These are phyloP conservation scores for Acanthochromis polyacanthus DNA, from an alignment of 2,113 vertebrate species.

Conservation along the genomic window DNA sequence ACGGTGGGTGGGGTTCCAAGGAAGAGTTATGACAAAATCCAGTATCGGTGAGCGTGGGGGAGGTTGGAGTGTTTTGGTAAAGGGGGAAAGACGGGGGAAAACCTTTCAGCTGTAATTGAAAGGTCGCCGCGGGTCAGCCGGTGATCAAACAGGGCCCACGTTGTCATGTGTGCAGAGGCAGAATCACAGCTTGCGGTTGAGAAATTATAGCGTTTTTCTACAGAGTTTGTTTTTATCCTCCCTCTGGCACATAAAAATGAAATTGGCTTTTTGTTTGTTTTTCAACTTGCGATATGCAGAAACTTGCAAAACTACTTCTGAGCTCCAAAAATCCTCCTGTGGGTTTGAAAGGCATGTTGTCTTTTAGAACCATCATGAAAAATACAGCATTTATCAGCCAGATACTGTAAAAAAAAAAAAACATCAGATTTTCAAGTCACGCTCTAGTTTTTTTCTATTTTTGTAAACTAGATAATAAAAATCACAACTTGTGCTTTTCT, in stretches of 20 bases:
- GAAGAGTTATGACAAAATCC: conserved; percentile 55
- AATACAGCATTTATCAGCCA: too few species aligned
- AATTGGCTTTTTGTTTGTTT: conserved; percentile 28
- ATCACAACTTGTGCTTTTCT: too few species aligned
- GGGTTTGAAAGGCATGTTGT: too few species aligned
- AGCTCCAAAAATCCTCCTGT: too few species aligned
- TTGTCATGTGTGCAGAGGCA: conserved; percentile 32
- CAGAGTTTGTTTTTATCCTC: conserved; percentile 19
- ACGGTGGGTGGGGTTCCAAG: conserved; percentile 56
- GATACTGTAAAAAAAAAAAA: too few species aligned
- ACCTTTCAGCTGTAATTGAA: conserved; percentile 69
- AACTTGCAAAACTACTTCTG: too few species aligned
- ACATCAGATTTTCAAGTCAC: too few species aligned
- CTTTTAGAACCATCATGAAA: too few species aligned
- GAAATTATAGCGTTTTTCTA: conserved; percentile 32
- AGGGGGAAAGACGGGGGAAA: conserved; percentile 12
- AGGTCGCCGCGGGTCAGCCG: conserved; percentile 61
- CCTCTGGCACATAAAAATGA: conserved; percentile 29
- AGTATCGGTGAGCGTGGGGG: conserved; percentile 41
- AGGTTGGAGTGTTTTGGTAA: conserved; percentile 47
- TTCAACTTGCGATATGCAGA: neutral
- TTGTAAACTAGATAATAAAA: too few species aligned
- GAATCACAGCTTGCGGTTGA: conserved; percentile 2
- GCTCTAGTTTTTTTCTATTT: too few species aligned
- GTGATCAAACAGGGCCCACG: conserved; percentile 46